Evolutionary conservation across 1,140 invertebrate species (phyloP).

Genomic region (Hestina assimilis): DNA sequence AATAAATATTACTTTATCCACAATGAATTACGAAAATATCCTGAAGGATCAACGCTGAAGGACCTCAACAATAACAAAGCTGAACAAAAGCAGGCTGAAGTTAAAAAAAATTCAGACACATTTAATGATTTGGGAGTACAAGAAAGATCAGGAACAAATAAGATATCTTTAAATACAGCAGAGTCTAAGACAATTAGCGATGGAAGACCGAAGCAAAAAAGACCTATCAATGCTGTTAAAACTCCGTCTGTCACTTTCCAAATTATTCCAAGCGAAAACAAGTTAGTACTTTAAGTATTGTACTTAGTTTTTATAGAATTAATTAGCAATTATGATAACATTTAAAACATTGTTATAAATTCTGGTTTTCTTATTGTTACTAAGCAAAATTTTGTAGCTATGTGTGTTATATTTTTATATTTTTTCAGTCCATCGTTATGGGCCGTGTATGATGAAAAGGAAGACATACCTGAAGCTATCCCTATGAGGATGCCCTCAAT

Average conservation of each 20-base stretch:
- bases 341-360: no score
- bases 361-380: no score
- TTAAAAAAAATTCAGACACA: background rate
- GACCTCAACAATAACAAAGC: background rate
- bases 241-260: constrained; percentile 74
- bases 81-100: constrained; percentile 13
- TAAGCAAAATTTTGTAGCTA: no score
- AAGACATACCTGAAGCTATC: constrained; percentile 45
- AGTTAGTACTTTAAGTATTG: constrained; percentile 59
- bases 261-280: constrained; percentile 78
- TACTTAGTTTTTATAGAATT: no score
- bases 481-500: constrained; percentile 56
- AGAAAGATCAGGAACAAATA: constrained; percentile 56
- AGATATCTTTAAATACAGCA: constrained; percentile 35
- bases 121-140: constrained; percentile 34
- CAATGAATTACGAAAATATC: constrained; percentile 78
- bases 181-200: constrained; percentile 2
- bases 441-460: constrained; percentile 65
- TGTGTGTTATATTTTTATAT: background rate
- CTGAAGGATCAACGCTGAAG: constrained; percentile 29
- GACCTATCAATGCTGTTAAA: constrained; percentile 52
- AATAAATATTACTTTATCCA: constrained; percentile 79
- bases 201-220: constrained; percentile 21
- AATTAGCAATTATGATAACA: no score
- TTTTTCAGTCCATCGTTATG: constrained; percentile 65